Evolutionary conservation across 37 sponge, comb jelly and placozoan species (phyloP).

Genomic region (Tethya wilhelma): DNA sequence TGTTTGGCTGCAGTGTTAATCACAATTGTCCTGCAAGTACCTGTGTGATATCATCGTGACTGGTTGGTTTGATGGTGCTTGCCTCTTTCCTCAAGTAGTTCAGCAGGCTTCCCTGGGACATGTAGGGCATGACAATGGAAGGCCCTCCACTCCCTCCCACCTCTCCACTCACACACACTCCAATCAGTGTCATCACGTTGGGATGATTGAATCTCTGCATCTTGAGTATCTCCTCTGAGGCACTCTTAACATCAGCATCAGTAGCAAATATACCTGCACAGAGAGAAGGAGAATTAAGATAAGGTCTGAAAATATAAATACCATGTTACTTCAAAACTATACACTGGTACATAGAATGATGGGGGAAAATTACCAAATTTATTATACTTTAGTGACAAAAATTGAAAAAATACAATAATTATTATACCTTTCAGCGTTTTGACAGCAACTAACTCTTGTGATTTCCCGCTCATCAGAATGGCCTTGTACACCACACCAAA

Average conservation of each 20-base stretch:
- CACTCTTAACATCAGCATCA: conserved; percentile 13
- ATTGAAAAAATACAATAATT: not conserved
- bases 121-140: conserved; percentile 39
- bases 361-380: too few relatives aligned
- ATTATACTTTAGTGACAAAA: not conserved
- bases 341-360: too few relatives aligned
- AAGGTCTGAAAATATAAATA: not conserved
- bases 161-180: conserved; percentile 20
- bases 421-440: conserved; percentile 38
- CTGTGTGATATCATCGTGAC: not conserved
- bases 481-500: conserved; percentile 49
- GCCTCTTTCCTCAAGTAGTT: conserved; percentile 14
- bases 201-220: conserved; percentile 31
- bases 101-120: conserved; percentile 37
- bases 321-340: not conserved
- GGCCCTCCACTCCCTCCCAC: conserved; percentile 11
- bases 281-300: not conserved
- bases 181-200: conserved; percentile 44
- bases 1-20: too few relatives aligned
- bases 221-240: conserved; percentile 19
- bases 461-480: not conserved
- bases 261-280: conserved; percentile 23
- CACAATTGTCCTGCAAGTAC: too few relatives aligned
- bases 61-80: not conserved
- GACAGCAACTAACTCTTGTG: not conserved